Percentiles rank a stretch among this genome's conserved stretches.
Evolutionary conservation across 2,888 invertebrate genomes (phyloP).

Genomic region (Lumbricus terrestris): DNA sequence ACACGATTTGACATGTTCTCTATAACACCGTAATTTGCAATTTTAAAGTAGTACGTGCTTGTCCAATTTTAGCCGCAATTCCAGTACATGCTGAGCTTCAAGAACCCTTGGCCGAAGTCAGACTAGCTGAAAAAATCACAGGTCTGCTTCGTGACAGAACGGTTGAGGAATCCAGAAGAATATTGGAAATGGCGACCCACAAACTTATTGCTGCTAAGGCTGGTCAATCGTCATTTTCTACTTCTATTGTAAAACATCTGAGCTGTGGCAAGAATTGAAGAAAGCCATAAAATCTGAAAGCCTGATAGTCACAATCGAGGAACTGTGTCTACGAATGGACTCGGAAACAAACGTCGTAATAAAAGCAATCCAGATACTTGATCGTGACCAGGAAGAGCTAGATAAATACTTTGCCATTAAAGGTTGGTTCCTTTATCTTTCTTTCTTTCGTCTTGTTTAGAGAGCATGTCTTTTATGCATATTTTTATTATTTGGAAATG

Average conservation of each 20-base stretch:
- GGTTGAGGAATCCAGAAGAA: not conserved
- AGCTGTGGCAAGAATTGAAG: not conserved
- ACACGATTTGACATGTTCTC: too few species aligned
- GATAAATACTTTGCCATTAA: not conserved
- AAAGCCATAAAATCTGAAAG: not conserved
- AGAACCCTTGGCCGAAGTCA: not conserved
- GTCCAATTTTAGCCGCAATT: not conserved
- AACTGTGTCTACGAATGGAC: not conserved
- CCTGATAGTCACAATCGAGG: not conserved
- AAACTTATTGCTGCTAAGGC: not conserved
- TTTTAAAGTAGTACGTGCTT: not conserved
- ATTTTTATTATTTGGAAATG: too few species aligned
- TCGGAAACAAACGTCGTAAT: not conserved
- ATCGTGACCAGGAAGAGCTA: not conserved
- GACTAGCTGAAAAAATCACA: not conserved
- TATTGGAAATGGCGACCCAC: not conserved
- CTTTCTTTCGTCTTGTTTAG: too few species aligned
- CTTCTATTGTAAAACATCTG: not conserved
- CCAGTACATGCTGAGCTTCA: not conserved
- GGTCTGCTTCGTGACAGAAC: not conserved
- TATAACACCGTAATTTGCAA: not conserved
- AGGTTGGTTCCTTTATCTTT: not conserved
- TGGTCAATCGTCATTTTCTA: not conserved
- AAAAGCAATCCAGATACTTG: not conserved
- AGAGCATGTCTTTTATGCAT: too few species aligned